Evolutionary conservation across 2,888 invertebrate species (phyloP).

Genomic region (Cinara cedri): DNA sequence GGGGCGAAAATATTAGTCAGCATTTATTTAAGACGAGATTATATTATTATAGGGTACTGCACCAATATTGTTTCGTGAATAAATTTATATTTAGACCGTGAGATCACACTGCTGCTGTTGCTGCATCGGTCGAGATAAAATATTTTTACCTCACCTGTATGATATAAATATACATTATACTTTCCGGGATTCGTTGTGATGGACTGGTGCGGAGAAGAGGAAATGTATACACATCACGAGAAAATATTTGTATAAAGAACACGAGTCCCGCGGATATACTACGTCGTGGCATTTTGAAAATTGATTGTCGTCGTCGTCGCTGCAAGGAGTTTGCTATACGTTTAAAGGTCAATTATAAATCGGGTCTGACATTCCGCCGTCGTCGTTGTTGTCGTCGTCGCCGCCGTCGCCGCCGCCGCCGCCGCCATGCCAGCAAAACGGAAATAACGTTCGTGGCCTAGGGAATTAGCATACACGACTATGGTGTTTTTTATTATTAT

Average conservation of each 20-base stretch:
- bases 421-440: constrained; percentile 11
- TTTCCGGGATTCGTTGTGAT: no score
- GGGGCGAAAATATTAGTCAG: constrained; percentile 18
- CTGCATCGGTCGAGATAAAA: constrained; percentile 12
- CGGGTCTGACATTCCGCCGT: constrained; percentile 37
- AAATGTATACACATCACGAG: no score
- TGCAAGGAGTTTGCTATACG: neutral
- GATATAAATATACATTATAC: no score
- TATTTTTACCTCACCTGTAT: neutral
- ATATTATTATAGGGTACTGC: neutral
- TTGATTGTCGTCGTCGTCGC: constrained; percentile 26
- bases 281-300: constrained; percentile 48
- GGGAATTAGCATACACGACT: constrained; percentile 54
- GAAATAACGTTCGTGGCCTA: constrained; percentile 39
- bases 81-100: constrained; percentile 36
- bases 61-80: constrained; percentile 11
- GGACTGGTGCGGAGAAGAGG: no score
- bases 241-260: no score
- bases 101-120: neutral
- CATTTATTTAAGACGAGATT: constrained; percentile 30
- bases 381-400: no score
- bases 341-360: constrained; percentile 45
- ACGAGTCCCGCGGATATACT: neutral
- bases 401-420: constrained; percentile 9
- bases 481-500: constrained; percentile 1